Evolutionary conservation across 2,888 invertebrate species (phyloP), one percentile per base, ranked within the genome.

Genomic region (Taphrorychus bicolor): DNA sequence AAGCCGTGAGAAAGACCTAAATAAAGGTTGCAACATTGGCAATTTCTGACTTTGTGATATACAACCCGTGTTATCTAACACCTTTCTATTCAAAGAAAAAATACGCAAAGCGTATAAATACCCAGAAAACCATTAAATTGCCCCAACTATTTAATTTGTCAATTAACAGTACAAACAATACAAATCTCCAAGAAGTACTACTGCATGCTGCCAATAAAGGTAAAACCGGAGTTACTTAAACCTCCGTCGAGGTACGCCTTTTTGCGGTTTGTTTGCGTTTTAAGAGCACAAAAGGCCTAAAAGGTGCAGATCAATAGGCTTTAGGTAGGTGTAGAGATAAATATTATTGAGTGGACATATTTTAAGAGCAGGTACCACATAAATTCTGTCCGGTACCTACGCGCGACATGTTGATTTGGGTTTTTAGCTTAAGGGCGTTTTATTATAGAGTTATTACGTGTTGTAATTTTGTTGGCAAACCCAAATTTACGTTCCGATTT

Each of bases 291-390:
- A 66, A 57, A 66, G 69, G 19, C 19, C 45, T 58, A 24, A 53
- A 58, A 66, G 66, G 59, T 40, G 17, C 22, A 41, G 42, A 66
- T 69, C 66, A 69, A 66, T 69, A 49, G 66, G 66, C 52, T 58
- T 66, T 65, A 41, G 59, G 62, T 66, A 69, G 61, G 65, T 61
- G 65, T 56, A 66, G 70, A 66, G 66, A 62, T 63, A 66, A 70
- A 66, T 53, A 69, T 66, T 65, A 69, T 69, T 69, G 69, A 69
- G 66, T 66, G 70, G 62, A 66, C 69, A 49, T 56, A 60, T 66
- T 56, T 61, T 24, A 61, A 61, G 54, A 51, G 51, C 69, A 69
- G 69, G 69, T 69, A 69, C 69, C 61, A 66, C 57, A 68, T 54
- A 64, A 64, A 57, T 53, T n/a, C 40, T 48, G 5, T 40, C 63